Evolutionary conservation across 2,797 vertebrate species (phyloP).

Genomic region (Silurus lanzhouensis): DNA sequence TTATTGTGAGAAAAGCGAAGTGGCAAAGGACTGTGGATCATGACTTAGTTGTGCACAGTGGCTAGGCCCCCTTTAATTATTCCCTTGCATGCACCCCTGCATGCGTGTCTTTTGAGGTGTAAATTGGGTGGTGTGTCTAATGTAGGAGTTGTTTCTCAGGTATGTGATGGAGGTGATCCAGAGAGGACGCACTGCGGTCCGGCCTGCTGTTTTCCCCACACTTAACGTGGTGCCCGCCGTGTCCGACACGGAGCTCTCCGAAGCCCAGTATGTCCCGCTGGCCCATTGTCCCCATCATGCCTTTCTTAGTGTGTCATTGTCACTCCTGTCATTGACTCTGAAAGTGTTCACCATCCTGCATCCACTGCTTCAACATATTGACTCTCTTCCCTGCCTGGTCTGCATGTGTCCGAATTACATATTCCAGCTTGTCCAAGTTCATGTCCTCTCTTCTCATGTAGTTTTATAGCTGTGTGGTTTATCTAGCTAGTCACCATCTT

Average conservation of each 20-base stretch:
- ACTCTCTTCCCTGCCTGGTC: background rate
- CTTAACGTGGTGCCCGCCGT: slow-evolving; percentile 82
- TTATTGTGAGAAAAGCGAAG: background rate
- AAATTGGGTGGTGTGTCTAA: slow-evolving; percentile 61
- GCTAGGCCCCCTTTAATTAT: background rate
- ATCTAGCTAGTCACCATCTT: background rate
- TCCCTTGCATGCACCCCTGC: background rate
- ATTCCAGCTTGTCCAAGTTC: slow-evolving; percentile 21
- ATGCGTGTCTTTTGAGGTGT: background rate
- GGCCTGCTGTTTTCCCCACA: slow-evolving; percentile 76
- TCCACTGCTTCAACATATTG: slow-evolving; percentile 8
- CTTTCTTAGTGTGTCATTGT: slow-evolving; percentile 6
- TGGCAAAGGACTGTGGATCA: background rate
- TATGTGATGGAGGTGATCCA: slow-evolving; percentile 91
- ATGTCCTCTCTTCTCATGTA: background rate
- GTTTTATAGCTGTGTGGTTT: background rate
- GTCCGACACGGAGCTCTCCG: slow-evolving; percentile 84
- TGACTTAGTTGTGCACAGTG: background rate
- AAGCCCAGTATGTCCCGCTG: slow-evolving; percentile 79
- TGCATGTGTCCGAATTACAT: slow-evolving; percentile 32
- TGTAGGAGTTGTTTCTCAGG: slow-evolving; percentile 77
- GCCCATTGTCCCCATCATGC: slow-evolving; percentile 27
- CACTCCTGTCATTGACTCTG: background rate
- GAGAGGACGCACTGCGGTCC: slow-evolving; percentile 78
- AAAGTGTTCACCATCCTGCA: slow-evolving; percentile 35